These are phyloP conservation scores for Trichonephila inaurata DNA, from an alignment of 1,140 invertebrate genomes.

Conservation along the genomic window DNA sequence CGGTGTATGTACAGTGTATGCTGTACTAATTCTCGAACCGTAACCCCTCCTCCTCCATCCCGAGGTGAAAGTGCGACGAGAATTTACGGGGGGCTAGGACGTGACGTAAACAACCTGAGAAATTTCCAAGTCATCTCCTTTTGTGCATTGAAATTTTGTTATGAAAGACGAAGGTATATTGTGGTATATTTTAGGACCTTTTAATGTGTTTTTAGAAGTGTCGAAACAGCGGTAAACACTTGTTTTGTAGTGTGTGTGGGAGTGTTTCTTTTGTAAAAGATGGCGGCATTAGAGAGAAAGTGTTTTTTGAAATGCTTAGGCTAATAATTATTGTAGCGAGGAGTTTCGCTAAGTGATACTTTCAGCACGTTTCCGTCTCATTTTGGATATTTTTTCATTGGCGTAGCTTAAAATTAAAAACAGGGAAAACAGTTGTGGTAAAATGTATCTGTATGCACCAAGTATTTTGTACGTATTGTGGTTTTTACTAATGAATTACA, in stretches of 20 bases:
- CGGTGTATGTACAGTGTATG: conserved; percentile 42
- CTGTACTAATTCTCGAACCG: conserved; percentile 25
- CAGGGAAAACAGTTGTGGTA: too few relatives aligned
- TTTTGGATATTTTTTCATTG: too few relatives aligned
- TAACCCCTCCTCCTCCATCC: background rate
- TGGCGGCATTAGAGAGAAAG: background rate
- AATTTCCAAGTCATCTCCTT: background rate
- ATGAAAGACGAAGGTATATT: background rate
- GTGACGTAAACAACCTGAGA: conserved; percentile 60
- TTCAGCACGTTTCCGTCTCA: too few relatives aligned
- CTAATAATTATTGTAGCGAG: background rate
- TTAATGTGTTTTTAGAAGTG: background rate
- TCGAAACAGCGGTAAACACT: background rate
- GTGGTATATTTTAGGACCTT: background rate
- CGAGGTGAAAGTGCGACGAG: conserved; percentile 45
- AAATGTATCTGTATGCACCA: too few relatives aligned
- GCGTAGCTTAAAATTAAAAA: too few relatives aligned
- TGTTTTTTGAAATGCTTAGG: background rate
- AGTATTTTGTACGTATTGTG: too few relatives aligned
- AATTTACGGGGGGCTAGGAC: background rate
- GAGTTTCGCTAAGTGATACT: too few relatives aligned
- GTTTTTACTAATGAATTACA: too few relatives aligned
- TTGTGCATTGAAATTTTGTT: background rate
- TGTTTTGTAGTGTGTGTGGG: conserved; percentile 1
- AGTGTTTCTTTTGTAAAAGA: background rate